Evolutionary conservation across 2,888 invertebrate genomes (phyloP), one percentile per base, ranked within the genome.

Genomic region (Callimorpha dominula): DNA sequence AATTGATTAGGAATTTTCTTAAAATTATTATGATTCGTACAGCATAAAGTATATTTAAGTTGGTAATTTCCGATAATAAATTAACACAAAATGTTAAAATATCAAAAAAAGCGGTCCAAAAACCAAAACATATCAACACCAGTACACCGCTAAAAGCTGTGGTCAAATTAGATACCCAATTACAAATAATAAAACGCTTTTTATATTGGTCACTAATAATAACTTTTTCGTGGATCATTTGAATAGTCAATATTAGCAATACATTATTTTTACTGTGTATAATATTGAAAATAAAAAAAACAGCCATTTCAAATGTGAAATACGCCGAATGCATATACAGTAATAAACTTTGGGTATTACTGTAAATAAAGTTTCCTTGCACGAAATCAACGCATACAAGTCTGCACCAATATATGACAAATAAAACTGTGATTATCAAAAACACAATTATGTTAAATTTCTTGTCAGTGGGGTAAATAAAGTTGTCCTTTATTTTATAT

Each of bases 401-500:
- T 57, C 20, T 57, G 2, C 17, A 31, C 9, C 57, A 46, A 43
- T n/a, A 70, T 1, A 40, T 20, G 17, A 40, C 46, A 50, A 7
- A 50, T 8, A 57, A 14, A 20, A 17, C 14, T 15, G 11, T 31
- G 17, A 46, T 15, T 42, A 66, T 14, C 49, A 71, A 42, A 11
- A 11, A 62, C 20, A 66, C 4, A 3, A 64, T 31, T 7, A 49
- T 52, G 31, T 60, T 11, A 64, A 20, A 54, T 15, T 17, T 62
- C 20, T 63, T 75, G 1, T 46, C 62, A 60, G 69, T 75, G 4
- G 77, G 72, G 52, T 67, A 74, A 42, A 81, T 73, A 42, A 72
- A 69, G 43, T 78, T 68, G 57, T 78, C 62, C 65, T 65, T 62
- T 43, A 78, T 73, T 0, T 54, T 64, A 64, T 63, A 82, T 68